Evolutionary conservation across 2,113 vertebrate species (phyloP), one percentile per base, ranked within the genome.

Genomic region (Henicopernis longicauda): DNA sequence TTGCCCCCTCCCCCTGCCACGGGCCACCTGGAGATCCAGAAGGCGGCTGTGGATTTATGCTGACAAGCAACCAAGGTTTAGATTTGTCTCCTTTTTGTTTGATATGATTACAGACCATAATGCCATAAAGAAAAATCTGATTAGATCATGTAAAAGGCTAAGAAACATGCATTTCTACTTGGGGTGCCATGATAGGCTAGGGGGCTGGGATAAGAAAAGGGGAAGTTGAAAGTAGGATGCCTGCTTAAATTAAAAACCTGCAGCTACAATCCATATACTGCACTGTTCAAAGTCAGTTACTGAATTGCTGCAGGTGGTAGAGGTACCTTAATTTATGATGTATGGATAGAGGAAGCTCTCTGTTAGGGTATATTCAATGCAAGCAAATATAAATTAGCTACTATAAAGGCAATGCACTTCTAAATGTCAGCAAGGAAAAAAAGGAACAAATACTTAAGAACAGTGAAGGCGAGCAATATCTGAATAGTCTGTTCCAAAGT

Each of bases 1-100:
- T 5, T 4, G 4, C 13, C 19, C 23, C 42, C 18, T 17, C 10
- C 9, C 18, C 11, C 52, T 0, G 1, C 13, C 23, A 2, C 13
- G 15, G 52, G 7, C 16, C 57, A n/a, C 10, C 42, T 54, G 63
- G 40, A 52, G 25, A 42, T 52, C 13, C 36, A 66, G 50, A n/a
- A 49, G 18, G 49, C 77, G 22, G 23, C 20, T 36, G 18, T 45
- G 42, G 22, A 23, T 83, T 67, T 69, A 29, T 17, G 29, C 31
- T 52, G 67, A 69, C 7, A 81, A 69, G 9, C 23, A 50, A 17
- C 8, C 3, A 7, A 45, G 3, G 21, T 42, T 84, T n/a, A 50
- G 12, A 21, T 63, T 20, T 11, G 14, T 63, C 25, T 92, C 8
- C 7, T 36, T 77, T 89, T 49, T 58, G 16, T 65, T 44, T 67